Evolutionary conservation across 2,113 vertebrate genomes (phyloP), one percentile per base, ranked within the genome.

Genomic region (Pipra filicauda): DNA sequence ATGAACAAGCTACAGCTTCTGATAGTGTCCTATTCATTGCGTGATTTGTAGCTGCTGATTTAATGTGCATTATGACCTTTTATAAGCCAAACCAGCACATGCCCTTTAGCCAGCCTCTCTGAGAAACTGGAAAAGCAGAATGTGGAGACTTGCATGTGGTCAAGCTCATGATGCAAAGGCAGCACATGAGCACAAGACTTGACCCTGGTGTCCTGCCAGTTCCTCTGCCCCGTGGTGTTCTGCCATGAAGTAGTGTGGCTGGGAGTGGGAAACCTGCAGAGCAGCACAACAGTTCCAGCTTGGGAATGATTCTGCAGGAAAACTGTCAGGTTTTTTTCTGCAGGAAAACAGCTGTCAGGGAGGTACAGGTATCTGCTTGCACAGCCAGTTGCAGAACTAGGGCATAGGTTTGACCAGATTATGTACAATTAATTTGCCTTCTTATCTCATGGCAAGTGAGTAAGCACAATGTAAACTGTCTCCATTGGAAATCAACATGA

Each of bases 161-260:
- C 27, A 62, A 23, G 44, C 13, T 91, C 41, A 61, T 15, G n/a
- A 33, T 30, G 31, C 18, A 49, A 70, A 76, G n/a, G 49, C 69
- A 92, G 51, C 35, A 41, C 11, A 20, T 4, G 46, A 71, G 26
- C 18, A 74, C 43, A 67, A 19, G 16, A 8, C 31, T 46, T 46
- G 33, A 51, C 15, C 16, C 10, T 2, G 6, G 13, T 19, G 39
- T 61, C 67, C 21, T 46, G 33, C 35, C 12, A 21, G 41, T 33
- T 72, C 54, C 18, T 48, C 15, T 88, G 21, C 41, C 41, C 6
- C 0, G 0, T 11, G 17, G 19, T 35, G 20, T 69, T 69, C 51
- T 61, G 24, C 35, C 54, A 2, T 12, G 49, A 57, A 54, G 5
- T 5, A 4, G 13, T 6, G 28, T 18, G 30, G 3, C 27, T 89